Conservation (phyloP, 2,888 invertebrate species). For the Drosophila phalerata region DNA sequence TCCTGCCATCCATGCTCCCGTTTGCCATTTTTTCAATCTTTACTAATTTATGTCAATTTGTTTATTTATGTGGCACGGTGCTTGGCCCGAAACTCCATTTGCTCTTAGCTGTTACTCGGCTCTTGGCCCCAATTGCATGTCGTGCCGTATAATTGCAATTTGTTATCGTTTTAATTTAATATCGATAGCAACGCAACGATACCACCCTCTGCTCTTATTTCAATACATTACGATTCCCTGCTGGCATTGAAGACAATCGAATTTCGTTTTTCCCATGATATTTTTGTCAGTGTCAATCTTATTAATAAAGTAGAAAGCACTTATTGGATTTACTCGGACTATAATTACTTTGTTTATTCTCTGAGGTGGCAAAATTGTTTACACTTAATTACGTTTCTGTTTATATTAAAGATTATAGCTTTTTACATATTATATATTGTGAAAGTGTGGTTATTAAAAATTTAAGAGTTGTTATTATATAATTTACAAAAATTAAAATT, state of each 20-base stretch:
- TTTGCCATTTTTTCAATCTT: constrained; percentile 69
- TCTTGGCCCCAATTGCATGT: constrained; percentile 20
- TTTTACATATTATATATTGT: background rate
- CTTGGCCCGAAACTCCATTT: constrained; percentile 64
- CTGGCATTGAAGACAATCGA: constrained; percentile 21
- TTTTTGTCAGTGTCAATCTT: constrained; percentile 14
- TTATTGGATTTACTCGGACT: background rate
- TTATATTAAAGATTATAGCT: background rate
- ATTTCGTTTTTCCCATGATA: constrained; percentile 19
- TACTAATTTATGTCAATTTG: constrained; percentile 80
- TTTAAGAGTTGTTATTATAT: too few relatives aligned
- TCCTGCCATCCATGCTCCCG: constrained; percentile 16
- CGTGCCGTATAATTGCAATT: constrained; percentile 73
- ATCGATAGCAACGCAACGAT: constrained; percentile 44
- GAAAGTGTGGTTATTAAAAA: too few relatives aligned
- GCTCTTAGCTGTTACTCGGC: constrained; percentile 30
- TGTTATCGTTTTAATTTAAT: constrained; percentile 79
- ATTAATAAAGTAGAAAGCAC: constrained; percentile 11
- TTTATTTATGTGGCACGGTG: constrained; percentile 62
- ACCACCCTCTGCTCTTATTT: background rate
- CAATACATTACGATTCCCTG: background rate
- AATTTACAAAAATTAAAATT: background rate
- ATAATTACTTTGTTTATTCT: constrained; percentile 6
- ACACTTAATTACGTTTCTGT: background rate
- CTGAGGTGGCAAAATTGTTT: background rate